Base-by-base conservation (phyloP, 2,797 vertebrate species). In the Malacoctenus gilli region DNA sequence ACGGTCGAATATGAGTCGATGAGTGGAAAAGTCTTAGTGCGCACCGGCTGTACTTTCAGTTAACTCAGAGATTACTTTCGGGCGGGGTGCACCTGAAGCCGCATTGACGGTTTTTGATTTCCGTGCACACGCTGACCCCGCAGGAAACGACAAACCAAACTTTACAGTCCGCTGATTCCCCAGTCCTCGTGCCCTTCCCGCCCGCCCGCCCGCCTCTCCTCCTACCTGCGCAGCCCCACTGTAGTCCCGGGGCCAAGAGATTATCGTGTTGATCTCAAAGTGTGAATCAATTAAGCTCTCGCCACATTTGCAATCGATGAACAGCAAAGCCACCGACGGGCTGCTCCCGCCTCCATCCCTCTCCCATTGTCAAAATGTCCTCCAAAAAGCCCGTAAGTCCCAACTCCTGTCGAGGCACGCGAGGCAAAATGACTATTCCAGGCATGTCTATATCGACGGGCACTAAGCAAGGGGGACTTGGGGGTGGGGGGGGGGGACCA, bases 211-310 rank as follows among this genome's bases (percentile, higher is more conserved):
- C 43, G 61, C 46, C 44, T 66, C 16, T 43, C n/a, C 37, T 52
- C 57, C 69, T 57, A 67, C 70, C 68, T 76, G 75, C 63, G 36
- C 22, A 41, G 48, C 51, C 30, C 25, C 42, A 46, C 69, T 82
- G 60, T 77, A 71, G 70, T 87, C 77, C 65, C 60, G 77, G 70
- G 77, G 84, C 82, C 66, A 42, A 83, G 72, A 87, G 85, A 90
- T 91, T 88, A 89, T 76, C 40, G n/a, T 73, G 79, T 72, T 84
- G 87, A 91, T 91, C 87, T 89, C 59, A 64, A 83, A 87, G 72
- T 90, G 86, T 82, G 82, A 90, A 91, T 91, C 86, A 91, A 90
- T 92, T 89, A 91, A 88, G 82, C 87, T 85, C 83, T 90, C 78
- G 71, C 68, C 71, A 75, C 77, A 87, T 89, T 82, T 80, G 37